Conservation (phyloP, 1,140 invertebrate species). For the Cotesia typhae region DNA sequence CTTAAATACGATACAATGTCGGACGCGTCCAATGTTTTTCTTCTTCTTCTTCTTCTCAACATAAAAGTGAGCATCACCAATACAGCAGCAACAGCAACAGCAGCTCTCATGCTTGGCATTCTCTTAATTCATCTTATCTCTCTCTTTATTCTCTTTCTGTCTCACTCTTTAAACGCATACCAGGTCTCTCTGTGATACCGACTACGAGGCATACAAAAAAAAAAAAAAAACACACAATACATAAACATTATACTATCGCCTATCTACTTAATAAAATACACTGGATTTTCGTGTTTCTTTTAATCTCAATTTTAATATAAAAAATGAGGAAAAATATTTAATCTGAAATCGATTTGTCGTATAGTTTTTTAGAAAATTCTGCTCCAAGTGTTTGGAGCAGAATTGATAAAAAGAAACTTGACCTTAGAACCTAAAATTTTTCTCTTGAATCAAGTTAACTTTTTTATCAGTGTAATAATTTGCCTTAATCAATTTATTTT, state of each 20-base stretch:
- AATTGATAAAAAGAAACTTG: too few relatives aligned
- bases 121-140: not conserved
- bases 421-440: too few relatives aligned
- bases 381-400: too few relatives aligned
- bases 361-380: too few relatives aligned
- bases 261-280: not conserved
- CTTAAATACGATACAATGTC: slow-evolving; percentile 5
- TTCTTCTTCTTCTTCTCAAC: not conserved
- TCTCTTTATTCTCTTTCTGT: slow-evolving; percentile 1
- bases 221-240: not conserved
- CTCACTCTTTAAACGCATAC: slow-evolving; percentile 23
- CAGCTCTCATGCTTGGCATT: slow-evolving; percentile 8
- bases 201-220: not conserved
- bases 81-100: too few relatives aligned
- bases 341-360: too few relatives aligned
- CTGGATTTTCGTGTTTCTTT: slow-evolving; percentile 19
- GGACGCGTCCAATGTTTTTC: slow-evolving; percentile 19
- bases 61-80: too few relatives aligned
- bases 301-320: too few relatives aligned
- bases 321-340: too few relatives aligned
- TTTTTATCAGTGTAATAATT: too few relatives aligned
- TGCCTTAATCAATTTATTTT: too few relatives aligned
- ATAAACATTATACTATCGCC: not conserved
- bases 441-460: too few relatives aligned
- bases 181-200: slow-evolving; percentile 27